Percentiles rank a stretch among this genome's conserved stretches.
These are phyloP conservation scores for Coremacera marginata DNA, from an alignment of 2,888 invertebrate genomes.

Conservation along the genomic window DNA sequence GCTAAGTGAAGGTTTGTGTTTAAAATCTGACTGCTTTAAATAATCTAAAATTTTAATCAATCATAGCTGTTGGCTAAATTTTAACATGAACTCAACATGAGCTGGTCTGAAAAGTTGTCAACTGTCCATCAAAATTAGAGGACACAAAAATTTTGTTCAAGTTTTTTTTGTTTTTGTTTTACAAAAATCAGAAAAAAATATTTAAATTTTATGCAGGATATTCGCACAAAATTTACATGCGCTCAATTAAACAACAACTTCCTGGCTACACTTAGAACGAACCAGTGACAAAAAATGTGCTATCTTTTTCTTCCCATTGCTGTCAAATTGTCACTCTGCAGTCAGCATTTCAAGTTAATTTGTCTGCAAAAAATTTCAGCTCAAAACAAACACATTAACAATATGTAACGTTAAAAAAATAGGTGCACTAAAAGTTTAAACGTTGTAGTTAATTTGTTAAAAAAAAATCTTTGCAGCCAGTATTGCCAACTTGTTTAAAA, in stretches of 20 bases:
- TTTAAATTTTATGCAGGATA: constrained; percentile 18
- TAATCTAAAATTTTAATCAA: too few species aligned
- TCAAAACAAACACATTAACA: background rate
- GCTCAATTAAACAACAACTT: constrained; percentile 34
- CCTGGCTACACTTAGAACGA: constrained; percentile 2
- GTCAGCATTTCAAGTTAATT: constrained; percentile 15
- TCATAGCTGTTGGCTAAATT: too few species aligned
- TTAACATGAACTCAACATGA: too few species aligned
- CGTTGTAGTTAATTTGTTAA: too few species aligned
- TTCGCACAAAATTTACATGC: constrained; percentile 28
- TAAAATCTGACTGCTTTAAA: too few species aligned
- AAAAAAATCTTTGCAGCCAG: too few species aligned
- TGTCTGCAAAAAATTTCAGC: background rate
- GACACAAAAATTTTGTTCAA: background rate
- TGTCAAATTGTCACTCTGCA: constrained; percentile 26
- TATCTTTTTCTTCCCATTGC: background rate
- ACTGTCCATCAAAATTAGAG: background rate
- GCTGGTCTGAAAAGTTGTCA: background rate
- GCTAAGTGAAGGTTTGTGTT: too few species aligned
- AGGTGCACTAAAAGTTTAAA: background rate
- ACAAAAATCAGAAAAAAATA: background rate
- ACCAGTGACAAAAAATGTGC: background rate
- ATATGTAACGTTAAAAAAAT: background rate
- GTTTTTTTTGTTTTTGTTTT: background rate
- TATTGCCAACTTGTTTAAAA: too few species aligned